These are phyloP conservation scores for Pandemis heparana DNA, from an alignment of 2,888 invertebrate species.

Conservation along the genomic window DNA sequence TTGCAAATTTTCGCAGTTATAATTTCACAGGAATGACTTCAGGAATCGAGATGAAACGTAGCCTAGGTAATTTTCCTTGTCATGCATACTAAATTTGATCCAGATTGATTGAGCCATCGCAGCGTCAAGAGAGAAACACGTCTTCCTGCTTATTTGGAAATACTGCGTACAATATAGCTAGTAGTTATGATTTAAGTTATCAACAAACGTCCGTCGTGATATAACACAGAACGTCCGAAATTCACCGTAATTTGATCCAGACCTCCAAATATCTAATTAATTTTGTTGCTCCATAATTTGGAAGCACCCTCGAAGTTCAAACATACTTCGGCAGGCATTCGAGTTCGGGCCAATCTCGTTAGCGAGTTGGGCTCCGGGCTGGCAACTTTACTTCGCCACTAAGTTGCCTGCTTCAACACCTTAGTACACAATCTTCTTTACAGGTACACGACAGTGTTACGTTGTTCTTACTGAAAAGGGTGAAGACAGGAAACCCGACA, in stretches of 20 bases:
- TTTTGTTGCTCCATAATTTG: slow-evolving; percentile 12
- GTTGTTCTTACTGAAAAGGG: background rate
- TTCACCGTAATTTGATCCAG: background rate
- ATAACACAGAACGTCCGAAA: background rate
- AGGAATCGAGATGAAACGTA: too few relatives aligned
- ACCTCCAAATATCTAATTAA: slow-evolving; percentile 25
- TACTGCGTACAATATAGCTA: too few relatives aligned
- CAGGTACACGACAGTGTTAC: background rate
- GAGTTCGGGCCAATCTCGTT: slow-evolving; percentile 15
- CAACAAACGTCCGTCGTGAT: background rate
- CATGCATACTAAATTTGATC: too few relatives aligned
- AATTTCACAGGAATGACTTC: too few relatives aligned
- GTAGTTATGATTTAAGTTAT: too few relatives aligned
- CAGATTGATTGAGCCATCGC: too few relatives aligned
- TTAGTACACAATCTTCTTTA: background rate
- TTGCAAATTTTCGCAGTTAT: too few relatives aligned
- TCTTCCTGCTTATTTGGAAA: too few relatives aligned
- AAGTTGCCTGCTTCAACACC: slow-evolving; percentile 8
- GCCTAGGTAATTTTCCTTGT: too few relatives aligned
- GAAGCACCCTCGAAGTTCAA: slow-evolving; percentile 9
- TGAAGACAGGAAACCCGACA: too few relatives aligned
- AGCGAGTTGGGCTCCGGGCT: slow-evolving; percentile 2
- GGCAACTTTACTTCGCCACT: background rate
- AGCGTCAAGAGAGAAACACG: too few relatives aligned
- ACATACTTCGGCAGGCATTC: slow-evolving; percentile 18